Conservation (phyloP, 2,113 vertebrate genomes). For the Oncorhynchus masou region DNA sequence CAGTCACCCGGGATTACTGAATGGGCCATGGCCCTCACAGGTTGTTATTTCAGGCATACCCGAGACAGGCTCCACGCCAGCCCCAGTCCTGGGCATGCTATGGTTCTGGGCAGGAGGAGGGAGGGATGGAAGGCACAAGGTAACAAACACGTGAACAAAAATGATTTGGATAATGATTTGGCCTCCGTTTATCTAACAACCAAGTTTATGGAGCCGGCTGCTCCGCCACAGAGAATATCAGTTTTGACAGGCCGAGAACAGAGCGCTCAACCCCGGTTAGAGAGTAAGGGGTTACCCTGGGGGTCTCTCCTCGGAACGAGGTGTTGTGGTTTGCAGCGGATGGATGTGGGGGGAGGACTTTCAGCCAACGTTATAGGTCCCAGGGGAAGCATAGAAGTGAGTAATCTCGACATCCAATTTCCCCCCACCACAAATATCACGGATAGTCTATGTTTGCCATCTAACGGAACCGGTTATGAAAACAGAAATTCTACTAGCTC, state of each 20-base stretch:
- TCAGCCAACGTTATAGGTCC: constrained; percentile 46
- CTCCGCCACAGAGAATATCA: constrained; percentile 42
- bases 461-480: constrained; percentile 28
- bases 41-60: constrained; percentile 12
- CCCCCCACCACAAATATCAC: constrained; percentile 14
- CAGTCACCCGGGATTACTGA: constrained; percentile 40
- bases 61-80: constrained; percentile 4
- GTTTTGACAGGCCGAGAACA: constrained; percentile 21
- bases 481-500: constrained; percentile 1
- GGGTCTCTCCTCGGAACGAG: background rate
- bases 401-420: constrained; percentile 46
- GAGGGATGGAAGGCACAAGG: constrained; percentile 19
- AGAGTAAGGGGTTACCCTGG: constrained; percentile 21
- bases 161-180: constrained; percentile 57
- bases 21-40: constrained; percentile 13
- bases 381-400: constrained; percentile 44
- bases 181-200: constrained; percentile 36
- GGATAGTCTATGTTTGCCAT: constrained; percentile 3
- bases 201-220: background rate
- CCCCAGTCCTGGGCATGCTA: constrained; percentile 17
- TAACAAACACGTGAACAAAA: constrained; percentile 51
- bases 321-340: constrained; percentile 34
- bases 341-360: constrained; percentile 46
- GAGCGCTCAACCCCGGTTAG: constrained; percentile 27
- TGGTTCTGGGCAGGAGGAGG: background rate